Percentiles rank a stretch among this genome's conserved stretches.
These are phyloP conservation scores for Leptopterna dolabrata DNA, from an alignment of 2,888 invertebrate genomes.

Conservation along the genomic window DNA sequence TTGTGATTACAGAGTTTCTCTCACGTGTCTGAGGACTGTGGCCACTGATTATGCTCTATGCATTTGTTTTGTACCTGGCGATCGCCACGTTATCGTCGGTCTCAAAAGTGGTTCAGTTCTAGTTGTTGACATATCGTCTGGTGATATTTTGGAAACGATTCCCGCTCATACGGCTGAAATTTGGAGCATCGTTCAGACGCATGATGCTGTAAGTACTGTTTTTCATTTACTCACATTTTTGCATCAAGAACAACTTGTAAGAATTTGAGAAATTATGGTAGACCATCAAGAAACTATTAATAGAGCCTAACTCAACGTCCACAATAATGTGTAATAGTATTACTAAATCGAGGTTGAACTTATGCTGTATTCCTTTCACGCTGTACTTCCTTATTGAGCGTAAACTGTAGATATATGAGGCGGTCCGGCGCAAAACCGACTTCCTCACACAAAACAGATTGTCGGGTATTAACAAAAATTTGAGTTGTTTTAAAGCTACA, in stretches of 20 bases:
- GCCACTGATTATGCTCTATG: slow-evolving; percentile 76
- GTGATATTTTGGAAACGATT: slow-evolving; percentile 83
- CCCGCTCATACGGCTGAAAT: slow-evolving; percentile 85
- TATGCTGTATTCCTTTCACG: no score
- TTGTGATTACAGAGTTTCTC: slow-evolving; percentile 68
- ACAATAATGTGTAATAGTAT: no score
- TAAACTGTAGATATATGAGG: no score
- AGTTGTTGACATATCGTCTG: slow-evolving; percentile 86
- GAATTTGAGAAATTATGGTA: no score
- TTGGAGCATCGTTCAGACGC: slow-evolving; percentile 81
- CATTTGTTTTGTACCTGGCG: slow-evolving; percentile 86
- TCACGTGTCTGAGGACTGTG: slow-evolving; percentile 79
- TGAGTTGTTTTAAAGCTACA: no score
- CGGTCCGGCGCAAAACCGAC: no score
- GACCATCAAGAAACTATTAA: no score
- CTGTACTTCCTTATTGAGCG: no score
- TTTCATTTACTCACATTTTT: background rate
- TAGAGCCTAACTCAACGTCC: no score
- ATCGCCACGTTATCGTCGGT: slow-evolving; percentile 89
- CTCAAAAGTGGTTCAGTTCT: slow-evolving; percentile 85
- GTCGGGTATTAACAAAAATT: no score
- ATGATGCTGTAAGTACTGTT: slow-evolving; percentile 76
- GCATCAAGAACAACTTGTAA: background rate
- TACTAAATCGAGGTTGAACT: no score
- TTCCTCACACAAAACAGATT: no score